Evolutionary conservation across 2,797 vertebrate genomes (phyloP).

Genomic region (Darevskia mixta): DNA sequence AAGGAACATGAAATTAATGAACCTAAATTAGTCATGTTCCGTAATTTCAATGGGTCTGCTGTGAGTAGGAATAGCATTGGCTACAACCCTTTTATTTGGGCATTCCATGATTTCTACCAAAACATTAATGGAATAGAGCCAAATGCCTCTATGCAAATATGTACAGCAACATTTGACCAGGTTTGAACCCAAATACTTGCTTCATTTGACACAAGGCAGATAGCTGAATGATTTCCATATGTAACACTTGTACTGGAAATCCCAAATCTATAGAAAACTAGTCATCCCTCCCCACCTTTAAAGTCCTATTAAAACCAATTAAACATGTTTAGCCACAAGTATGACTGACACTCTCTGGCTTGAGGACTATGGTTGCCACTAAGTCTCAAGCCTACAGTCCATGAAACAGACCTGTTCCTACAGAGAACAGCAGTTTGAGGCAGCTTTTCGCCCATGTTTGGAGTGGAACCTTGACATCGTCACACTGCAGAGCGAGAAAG

Average conservation of each 20-base stretch:
- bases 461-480: not conserved
- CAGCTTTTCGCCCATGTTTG: not conserved
- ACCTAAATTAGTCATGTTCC: no score
- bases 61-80: no score
- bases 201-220: not conserved
- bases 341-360: not conserved
- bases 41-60: no score
- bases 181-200: not conserved
- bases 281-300: not conserved
- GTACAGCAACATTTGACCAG: not conserved
- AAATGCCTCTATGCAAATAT: not conserved
- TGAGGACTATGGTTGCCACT: not conserved
- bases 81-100: not conserved
- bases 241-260: not conserved
- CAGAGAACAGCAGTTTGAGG: not conserved
- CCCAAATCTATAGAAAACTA: not conserved
- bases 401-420: not conserved
- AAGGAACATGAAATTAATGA: no score
- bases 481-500: not conserved
- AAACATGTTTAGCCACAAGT: not conserved
- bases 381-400: constrained; percentile 5
- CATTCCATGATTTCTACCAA: not conserved
- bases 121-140: not conserved
- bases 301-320: not conserved
- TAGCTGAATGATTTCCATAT: not conserved